phyloP scores from a whole-genome alignment of 2,113 vertebrate species.

The Cnemophilus loriae region DNA sequence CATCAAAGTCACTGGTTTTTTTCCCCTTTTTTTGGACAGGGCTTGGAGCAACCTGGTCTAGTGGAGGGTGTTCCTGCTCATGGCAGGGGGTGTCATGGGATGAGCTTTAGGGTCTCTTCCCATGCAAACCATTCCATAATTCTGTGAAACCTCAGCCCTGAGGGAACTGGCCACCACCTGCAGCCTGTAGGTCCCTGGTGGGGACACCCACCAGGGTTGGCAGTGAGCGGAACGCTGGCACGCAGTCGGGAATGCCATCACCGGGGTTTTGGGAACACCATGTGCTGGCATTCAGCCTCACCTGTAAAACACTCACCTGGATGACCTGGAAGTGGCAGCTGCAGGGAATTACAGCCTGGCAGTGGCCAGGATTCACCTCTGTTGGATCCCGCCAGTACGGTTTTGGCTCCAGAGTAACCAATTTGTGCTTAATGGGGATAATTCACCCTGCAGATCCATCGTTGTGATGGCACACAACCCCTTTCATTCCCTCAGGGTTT shows the following conservation, averaged over 20 bases:
- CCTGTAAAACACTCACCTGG: background rate
- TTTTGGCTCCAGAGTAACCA: background rate
- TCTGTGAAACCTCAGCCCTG: background rate
- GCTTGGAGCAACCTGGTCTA: background rate
- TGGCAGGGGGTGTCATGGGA: background rate
- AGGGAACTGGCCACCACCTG: background rate
- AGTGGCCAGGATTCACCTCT: background rate
- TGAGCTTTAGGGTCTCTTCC: background rate
- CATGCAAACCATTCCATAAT: background rate
- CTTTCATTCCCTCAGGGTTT: fast-evolving
- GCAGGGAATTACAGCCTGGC: background rate
- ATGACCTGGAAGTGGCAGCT: background rate
- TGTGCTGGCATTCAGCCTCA: background rate
- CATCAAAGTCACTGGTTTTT: background rate
- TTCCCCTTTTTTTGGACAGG: fast-evolving
- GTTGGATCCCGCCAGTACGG: background rate
- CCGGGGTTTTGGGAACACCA: background rate
- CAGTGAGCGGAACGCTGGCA: fast-evolving
- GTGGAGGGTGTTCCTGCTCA: background rate
- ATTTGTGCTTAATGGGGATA: background rate
- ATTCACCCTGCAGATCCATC: background rate
- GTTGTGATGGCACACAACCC: background rate
- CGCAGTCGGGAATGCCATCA: fast-evolving
- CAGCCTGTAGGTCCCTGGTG: background rate
- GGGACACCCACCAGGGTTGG: background rate